Conservation (phyloP, 2,113 vertebrate genomes). For the Paralichthys olivaceus region DNA sequence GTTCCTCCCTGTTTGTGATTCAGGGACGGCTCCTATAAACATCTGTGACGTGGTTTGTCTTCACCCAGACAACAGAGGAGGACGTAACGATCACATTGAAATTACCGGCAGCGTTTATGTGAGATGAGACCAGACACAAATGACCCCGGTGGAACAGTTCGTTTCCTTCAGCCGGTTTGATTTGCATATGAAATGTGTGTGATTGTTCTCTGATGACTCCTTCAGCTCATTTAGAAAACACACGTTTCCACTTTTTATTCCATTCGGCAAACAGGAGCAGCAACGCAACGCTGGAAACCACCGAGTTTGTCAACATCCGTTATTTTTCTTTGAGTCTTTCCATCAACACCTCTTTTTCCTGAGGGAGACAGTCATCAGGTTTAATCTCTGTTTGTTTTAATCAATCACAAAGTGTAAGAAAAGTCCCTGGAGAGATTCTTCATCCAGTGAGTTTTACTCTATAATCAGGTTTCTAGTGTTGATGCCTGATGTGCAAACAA, state of each 20-base stretch:
- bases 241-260: no score
- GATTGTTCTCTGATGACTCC: slow-evolving; percentile 37
- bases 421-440: neutral
- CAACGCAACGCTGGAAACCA: no score
- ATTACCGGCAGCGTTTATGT: slow-evolving; percentile 13
- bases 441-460: neutral
- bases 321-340: no score
- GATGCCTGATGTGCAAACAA: no score
- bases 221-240: slow-evolving; percentile 9
- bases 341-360: neutral
- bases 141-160: slow-evolving; percentile 28
- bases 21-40: no score
- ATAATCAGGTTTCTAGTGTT: no score
- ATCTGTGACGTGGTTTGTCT: slow-evolving; percentile 11
- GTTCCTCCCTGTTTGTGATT: slow-evolving; percentile 32
- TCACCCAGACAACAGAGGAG: neutral
- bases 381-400: neutral
- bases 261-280: no score
- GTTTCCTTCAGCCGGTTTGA: slow-evolving; percentile 35
- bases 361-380: neutral
- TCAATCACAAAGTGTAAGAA: neutral
- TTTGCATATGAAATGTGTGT: slow-evolving; percentile 52
- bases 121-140: slow-evolving; percentile 14
- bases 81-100: slow-evolving; percentile 8
- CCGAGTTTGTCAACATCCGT: no score